Evolutionary conservation across 2,888 invertebrate genomes (phyloP), one percentile per base, ranked within the genome.

Genomic region (Platycnemis pennipes): DNA sequence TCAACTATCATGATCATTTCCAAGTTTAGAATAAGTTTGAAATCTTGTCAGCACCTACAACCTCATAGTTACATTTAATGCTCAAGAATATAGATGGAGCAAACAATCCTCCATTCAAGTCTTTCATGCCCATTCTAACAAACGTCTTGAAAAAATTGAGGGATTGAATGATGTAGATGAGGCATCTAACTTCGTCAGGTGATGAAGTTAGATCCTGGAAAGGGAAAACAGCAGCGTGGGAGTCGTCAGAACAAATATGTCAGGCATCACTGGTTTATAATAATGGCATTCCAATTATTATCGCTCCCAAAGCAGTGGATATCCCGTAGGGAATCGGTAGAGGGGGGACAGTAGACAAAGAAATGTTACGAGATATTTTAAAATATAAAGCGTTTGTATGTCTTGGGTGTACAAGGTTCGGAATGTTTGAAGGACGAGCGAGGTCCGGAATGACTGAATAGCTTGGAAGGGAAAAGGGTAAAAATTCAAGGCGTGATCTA

Each of bases 401-500:
- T 37, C 31, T 77, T 31, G 37, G 31, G 37, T 77, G 77, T 77
- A 77, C 77, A 37, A 77, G 37, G 37, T 16, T 37, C 5, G 77
- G 77, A 77, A 77, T 77, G 77, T 5, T 26, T 31, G 77, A 77
- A 77, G 77, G 77, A 37, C 37, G 77, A 16, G 77, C 37, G 77
- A 77, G 77, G 77, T 37, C 77, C 37, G 77, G 77, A 77, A 77
- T 77, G 77, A 77, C 77, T 77, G 37, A 77, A 77, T 77, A 37
- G 77, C 77, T 77, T 11, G 37, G 37, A 11, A 49, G 49, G 3
- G 19, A 49, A 49, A 49, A 49, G 87, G 86, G 37, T 26, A 44
- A 45, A 87, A 87, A n/a, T 45, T 46, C 26, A 87, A 44, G 87
- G 87, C 26, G 87, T 22, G 87, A 46, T 44, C 19, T 16, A 26